Conservation (phyloP, 2,113 vertebrate genomes). For the Boleophthalmus pectinirostris region DNA sequence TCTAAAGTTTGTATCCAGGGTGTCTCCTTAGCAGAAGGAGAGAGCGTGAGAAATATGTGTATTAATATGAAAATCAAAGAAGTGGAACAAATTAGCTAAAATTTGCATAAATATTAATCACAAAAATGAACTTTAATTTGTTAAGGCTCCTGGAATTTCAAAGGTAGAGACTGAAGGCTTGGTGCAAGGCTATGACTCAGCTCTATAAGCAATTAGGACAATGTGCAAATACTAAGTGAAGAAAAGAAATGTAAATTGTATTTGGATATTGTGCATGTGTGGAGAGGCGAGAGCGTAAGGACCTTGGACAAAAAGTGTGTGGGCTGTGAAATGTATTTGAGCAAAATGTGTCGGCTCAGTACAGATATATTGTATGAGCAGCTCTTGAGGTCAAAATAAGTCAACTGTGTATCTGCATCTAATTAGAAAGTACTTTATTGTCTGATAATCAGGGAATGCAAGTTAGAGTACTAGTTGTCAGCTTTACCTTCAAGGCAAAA, state of each 20-base stretch:
- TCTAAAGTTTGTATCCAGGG: neutral
- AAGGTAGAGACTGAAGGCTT: constrained; percentile 23
- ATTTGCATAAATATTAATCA: constrained; percentile 8
- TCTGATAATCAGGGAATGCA: too few relatives aligned
- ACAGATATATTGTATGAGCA: too few relatives aligned
- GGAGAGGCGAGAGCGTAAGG: constrained; percentile 3
- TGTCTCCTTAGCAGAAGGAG: too few relatives aligned
- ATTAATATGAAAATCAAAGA: neutral
- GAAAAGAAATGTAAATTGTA: constrained; percentile 43
- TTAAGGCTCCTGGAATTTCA: neutral
- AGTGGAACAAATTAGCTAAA: neutral
- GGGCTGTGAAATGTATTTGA: constrained; percentile 21
- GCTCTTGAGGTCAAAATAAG: too few relatives aligned
- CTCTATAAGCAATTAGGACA: constrained; percentile 48
- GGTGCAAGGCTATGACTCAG: constrained; percentile 53
- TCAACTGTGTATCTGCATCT: too few relatives aligned
- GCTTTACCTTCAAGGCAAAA: too few relatives aligned
- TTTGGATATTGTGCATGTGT: constrained; percentile 44
- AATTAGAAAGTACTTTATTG: too few relatives aligned
- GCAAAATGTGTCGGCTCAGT: too few relatives aligned
- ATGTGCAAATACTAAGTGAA: constrained; percentile 54
- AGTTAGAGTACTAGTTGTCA: too few relatives aligned
- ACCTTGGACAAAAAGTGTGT: constrained; percentile 32
- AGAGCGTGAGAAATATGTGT: neutral
- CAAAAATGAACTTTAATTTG: neutral